Evolutionary conservation across 2,113 vertebrate genomes (phyloP), one percentile per base, ranked within the genome.

Genomic region (Trematocara marginatum): DNA sequence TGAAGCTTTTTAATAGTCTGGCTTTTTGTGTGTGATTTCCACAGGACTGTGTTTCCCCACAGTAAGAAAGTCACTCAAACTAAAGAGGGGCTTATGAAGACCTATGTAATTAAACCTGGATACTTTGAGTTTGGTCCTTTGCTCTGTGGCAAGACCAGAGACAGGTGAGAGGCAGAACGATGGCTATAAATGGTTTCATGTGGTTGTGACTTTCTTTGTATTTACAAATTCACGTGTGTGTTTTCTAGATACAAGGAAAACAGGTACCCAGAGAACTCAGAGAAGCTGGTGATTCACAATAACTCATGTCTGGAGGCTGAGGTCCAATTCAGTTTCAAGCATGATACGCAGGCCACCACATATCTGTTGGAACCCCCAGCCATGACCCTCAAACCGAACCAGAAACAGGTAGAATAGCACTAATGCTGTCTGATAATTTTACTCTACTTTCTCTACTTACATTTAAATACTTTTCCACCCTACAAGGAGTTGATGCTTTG

Each of bases 61-160:
- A 83, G 92, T 87, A 97, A 95, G 84, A 92, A 91, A 80, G 91
- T 92, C n/a, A 81, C 88, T 13, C 84, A 93, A 2, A 15, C 49
- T 3, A 82, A 94, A 4, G 96, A 97, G 40, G 91, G 95, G 3
- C 7, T 97, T 78, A 95, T 92, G 83, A 99, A 97, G 93, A 93
- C 97, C 3, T 99, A 97, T 8, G 53, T 98, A 4, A 79, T 95
- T 64, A 93, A 92, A 79, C 83, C 86, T 0, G 92, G 95, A 1
- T 90, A 92, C 9, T 99, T 97, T 94, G 95, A 98, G 85, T 99
- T 98, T 3, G 99, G 99, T 13, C 97, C 98, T 0, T 94, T 99
- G 86, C 95, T 98, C 10, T 99, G 97, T 91, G 97, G 97, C 64
- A 98, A 97, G 91, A 97, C 95, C 66, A 97, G 97, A 94, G 97